Evolutionary conservation across 2,113 vertebrate species (phyloP).

Genomic region (Dolichotis patagonum): DNA sequence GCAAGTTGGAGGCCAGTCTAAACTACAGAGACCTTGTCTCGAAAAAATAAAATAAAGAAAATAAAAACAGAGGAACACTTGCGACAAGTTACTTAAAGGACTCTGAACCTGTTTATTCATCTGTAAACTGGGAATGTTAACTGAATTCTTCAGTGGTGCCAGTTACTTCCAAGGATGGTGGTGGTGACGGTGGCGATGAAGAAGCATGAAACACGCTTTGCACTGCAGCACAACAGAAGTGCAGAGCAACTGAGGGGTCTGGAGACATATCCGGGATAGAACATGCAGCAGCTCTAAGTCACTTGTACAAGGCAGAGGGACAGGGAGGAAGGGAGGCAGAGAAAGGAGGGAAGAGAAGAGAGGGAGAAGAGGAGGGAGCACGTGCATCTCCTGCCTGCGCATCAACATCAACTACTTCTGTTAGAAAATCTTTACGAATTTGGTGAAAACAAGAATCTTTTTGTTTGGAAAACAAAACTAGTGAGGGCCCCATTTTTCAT

Average conservation of each 20-base stretch:
- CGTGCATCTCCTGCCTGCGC: not conserved
- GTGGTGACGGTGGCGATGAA: not conserved
- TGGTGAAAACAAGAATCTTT: not conserved
- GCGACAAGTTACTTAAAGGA: not conserved
- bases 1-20: not conserved
- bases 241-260: not conserved
- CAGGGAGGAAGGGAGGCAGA: not conserved
- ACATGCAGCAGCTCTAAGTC: not conserved
- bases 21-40: not conserved
- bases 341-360: not conserved
- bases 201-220: not conserved
- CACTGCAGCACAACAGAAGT: not conserved
- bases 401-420: not conserved
- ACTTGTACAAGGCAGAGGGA: not conserved
- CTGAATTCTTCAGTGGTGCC: not conserved
- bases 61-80: not conserved
- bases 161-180: not conserved
- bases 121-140: not conserved
- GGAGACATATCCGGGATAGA: not conserved
- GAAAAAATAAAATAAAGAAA: not conserved
- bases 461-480: slow-evolving; percentile 41
- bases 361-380: not conserved
- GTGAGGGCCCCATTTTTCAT: slow-evolving; percentile 5
- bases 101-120: not conserved
- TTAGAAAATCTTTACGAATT: slow-evolving; percentile 44